phyloP scores from a whole-genome alignment of 1,140 invertebrate species.

The Acromyrmex charruanus region DNA sequence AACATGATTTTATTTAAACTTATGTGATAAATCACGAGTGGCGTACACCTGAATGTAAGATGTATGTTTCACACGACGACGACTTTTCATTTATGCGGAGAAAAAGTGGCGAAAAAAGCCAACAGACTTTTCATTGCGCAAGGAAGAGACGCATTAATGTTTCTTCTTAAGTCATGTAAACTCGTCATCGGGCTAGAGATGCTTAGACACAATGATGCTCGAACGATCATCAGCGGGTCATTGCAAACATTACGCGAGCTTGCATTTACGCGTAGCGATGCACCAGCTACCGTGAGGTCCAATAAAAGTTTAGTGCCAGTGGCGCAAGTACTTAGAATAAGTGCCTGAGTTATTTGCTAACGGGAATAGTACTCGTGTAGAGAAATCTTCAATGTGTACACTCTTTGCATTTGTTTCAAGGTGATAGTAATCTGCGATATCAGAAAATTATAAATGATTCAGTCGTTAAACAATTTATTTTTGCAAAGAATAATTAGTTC shows the following conservation, averaged over 20 bases:
- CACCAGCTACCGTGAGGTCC: slow-evolving; percentile 23
- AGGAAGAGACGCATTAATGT: slow-evolving; percentile 38
- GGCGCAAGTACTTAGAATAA: slow-evolving; percentile 55
- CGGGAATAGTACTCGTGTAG: slow-evolving; percentile 14
- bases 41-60: not conserved
- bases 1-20: not conserved
- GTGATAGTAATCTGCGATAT: not conserved
- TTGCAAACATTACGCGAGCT: slow-evolving; percentile 52
- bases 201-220: slow-evolving; percentile 62
- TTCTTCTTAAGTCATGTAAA: slow-evolving; percentile 49
- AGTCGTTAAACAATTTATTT: not conserved
- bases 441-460: not conserved
- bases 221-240: slow-evolving; percentile 58
- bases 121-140: slow-evolving; percentile 43
- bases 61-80: not conserved
- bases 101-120: slow-evolving; percentile 40
- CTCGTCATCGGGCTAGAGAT: slow-evolving; percentile 39
- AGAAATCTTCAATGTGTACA: slow-evolving; percentile 18
- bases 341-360: slow-evolving; percentile 29
- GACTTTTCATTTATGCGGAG: slow-evolving; percentile 25
- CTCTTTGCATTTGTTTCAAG: not conserved
- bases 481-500: not conserved
- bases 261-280: slow-evolving; percentile 6
- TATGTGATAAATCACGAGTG: not conserved
- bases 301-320: slow-evolving; percentile 58